Evolutionary conservation across 2,113 vertebrate species (phyloP), one percentile per base, ranked within the genome.

Genomic region (Takifugu flavidus): DNA sequence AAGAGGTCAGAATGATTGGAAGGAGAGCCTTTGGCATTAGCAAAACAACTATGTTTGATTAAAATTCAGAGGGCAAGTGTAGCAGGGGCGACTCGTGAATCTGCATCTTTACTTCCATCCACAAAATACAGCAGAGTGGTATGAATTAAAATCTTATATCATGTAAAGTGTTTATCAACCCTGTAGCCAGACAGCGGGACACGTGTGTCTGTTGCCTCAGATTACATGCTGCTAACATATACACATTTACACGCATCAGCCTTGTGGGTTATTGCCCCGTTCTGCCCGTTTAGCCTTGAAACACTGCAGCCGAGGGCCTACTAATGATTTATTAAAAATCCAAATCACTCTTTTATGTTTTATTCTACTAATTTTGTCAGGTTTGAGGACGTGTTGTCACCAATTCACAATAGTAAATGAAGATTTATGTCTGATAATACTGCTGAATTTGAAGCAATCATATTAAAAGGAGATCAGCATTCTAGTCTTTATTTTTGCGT

Each of bases 31-130:
- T 61, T 62, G 60, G 49, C 53, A 47, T 70, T 26, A 53, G 59
- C 66, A 53, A 49, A 55, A 49, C 46, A 72, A 46, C 34, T 34
- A 49, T 34, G 56, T 50, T 76, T 74, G 49, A 68, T 79, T 76
- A 53, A 67, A 70, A 67, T 20, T 28, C 52, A 39, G 44, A 58
- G 52, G 69, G 66, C 45, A 0, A 5, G 3, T 59, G 42, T 29
- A 56, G 55, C 25, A 53, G 51, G 45, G 10, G 42, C 20, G 14
- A 39, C 34, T 39, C 34, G 11, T 39, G 28, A 46, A 12, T 47
- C 2, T 11, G 26, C 15, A 45, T 4, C 44, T 14, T 13, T 14
- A 15, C 14, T 45, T 1, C 13, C 44, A 14, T 4, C 44, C 14
- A 45, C 4, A 45, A 45, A 15, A 4, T 45, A 45, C 6, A 11